Evolutionary conservation across 1,140 invertebrate species (phyloP).

Genomic region (Drusus annulatus): DNA sequence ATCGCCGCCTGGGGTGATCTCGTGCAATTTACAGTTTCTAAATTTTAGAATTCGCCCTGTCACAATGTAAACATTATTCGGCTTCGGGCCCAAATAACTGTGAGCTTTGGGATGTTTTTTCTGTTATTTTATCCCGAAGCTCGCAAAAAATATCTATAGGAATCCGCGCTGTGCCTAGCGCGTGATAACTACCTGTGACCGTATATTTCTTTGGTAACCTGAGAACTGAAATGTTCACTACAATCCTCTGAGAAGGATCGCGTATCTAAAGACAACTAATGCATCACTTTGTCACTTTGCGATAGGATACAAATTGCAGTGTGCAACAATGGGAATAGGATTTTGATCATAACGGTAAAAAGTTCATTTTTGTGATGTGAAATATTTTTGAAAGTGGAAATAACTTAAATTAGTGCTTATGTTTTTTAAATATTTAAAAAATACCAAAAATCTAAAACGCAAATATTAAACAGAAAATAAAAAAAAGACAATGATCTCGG

Average conservation of each 20-base stretch:
- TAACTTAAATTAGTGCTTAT: too few species aligned
- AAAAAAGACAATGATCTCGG: too few species aligned
- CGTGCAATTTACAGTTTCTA: conserved; percentile 59
- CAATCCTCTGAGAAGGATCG: conserved; percentile 17
- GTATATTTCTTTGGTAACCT: conserved; percentile 51
- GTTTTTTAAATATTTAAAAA: too few species aligned
- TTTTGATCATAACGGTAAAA: too few species aligned
- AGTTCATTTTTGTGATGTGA: too few species aligned
- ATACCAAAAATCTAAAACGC: too few species aligned
- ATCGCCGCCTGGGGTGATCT: conserved; percentile 39
- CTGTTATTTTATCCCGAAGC: conserved; percentile 46
- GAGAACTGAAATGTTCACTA: conserved; percentile 19
- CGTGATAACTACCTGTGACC: conserved; percentile 56
- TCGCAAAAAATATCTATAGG: conserved; percentile 55
- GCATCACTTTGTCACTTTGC: background rate
- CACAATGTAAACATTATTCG: conserved; percentile 57
- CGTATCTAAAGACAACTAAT: conserved; percentile 16
- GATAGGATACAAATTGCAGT: background rate
- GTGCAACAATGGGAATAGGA: background rate
- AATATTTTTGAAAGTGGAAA: too few species aligned
- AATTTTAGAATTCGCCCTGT: conserved; percentile 54
- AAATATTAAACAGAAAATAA: too few species aligned
- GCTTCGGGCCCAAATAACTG: conserved; percentile 49
- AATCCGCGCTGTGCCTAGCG: too few species aligned
- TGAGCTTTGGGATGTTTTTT: conserved; percentile 51